These are phyloP conservation scores for Helicoverpa assulta DNA, from an alignment of 2,888 invertebrate genomes.

Conservation along the genomic window DNA sequence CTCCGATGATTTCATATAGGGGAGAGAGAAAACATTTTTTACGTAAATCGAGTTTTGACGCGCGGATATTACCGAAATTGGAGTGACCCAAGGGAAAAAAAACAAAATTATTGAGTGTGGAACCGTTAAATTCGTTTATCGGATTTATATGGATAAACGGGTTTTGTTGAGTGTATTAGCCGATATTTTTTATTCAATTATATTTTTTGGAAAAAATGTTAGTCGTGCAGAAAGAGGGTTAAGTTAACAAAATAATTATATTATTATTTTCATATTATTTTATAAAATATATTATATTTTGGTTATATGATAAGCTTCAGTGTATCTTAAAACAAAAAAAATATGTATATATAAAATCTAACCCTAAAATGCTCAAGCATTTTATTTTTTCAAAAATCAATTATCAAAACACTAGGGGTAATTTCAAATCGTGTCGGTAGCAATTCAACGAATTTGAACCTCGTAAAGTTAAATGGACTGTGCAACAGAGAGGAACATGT, in stretches of 20 bases:
- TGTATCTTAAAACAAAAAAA: too few species aligned
- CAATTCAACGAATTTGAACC: constrained; percentile 88
- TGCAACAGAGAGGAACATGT: constrained; percentile 84
- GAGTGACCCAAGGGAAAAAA: constrained; percentile 81
- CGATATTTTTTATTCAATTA: constrained; percentile 44
- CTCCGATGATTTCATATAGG: constrained; percentile 75
- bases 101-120: constrained; percentile 83
- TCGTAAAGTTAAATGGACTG: constrained; percentile 90
- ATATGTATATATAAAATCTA: constrained; percentile 1
- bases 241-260: background rate
- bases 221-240: constrained; percentile 8
- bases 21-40: constrained; percentile 77
- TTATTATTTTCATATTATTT: too few species aligned
- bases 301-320: too few species aligned
- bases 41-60: constrained; percentile 85
- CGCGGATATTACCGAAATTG: constrained; percentile 83
- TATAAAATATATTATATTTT: too few species aligned
- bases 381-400: constrained; percentile 44
- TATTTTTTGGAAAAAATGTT: constrained; percentile 2
- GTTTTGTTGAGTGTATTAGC: constrained; percentile 69
- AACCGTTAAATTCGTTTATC: constrained; percentile 81
- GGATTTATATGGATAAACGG: constrained; percentile 78
- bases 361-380: background rate
- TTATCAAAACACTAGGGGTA: constrained; percentile 60
- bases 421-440: constrained; percentile 78